Evolutionary conservation across 2,113 vertebrate species (phyloP), one percentile per base, ranked within the genome.

Genomic region (Poicephalus gulielmi): DNA sequence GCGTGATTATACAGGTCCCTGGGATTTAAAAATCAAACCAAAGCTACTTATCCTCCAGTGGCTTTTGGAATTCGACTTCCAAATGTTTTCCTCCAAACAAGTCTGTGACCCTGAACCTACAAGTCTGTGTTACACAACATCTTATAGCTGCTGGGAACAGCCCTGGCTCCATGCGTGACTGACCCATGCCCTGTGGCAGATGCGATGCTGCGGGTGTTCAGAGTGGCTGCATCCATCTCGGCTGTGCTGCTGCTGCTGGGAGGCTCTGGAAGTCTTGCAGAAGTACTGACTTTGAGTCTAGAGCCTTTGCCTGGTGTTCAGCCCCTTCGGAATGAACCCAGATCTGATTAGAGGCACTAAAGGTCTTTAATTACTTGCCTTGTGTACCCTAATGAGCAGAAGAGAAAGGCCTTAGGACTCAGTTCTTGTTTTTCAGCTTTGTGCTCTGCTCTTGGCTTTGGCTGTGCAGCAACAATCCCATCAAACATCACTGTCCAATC

Each of bases 131-230:
- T 88, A n/a, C 78, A 44, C 92, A 80, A 88, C 3, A 4, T 1
- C 14, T 4, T 3, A 0, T 0, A 33, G 14, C 41, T 60, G 83
- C 80, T 33, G 91, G 71, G 60, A 35, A 2, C 6, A 33, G 25
- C 28, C 27, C 27, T 3, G 31, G 66, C 9, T 6, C 13, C 0
- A 3, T 0, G 33, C 4, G 44, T 41, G 67, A 18, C 57, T 2
- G 9, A 15, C 2, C 70, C 5, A 24, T 3, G 8, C 22, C 55
- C 68, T 0, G 49, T 22, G 66, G 39, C 28, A 53, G 55, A 18
- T 2, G 17, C 22, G 17, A 11, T 3, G 8, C 57, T 59, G 57
- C 9, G 13, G 33, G 57, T 35, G 57, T 59, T 59, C 57, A 1
- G 13, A 16, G 33, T 59, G 57, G 57, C 57, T 35, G n/a, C 57